These are phyloP conservation scores for Lacerta bilineata DNA, from an alignment of 2,797 vertebrate species.

Conservation along the genomic window DNA sequence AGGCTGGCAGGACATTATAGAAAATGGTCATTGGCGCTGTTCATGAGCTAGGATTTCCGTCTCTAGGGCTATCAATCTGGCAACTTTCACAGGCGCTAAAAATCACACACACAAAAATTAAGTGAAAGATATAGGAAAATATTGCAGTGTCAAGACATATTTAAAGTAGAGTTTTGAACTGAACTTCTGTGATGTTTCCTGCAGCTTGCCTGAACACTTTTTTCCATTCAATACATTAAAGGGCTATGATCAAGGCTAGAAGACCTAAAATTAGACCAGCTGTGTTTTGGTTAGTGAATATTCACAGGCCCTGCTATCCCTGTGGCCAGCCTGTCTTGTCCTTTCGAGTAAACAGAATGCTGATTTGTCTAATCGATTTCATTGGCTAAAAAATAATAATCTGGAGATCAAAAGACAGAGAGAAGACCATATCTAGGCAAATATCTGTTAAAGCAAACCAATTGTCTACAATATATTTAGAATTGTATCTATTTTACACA, in stretches of 20 bases:
- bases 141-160: constrained; percentile 65
- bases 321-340: constrained; percentile 54
- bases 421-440: constrained; percentile 42
- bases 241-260: constrained; percentile 73
- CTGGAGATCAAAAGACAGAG: constrained; percentile 45
- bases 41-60: constrained; percentile 48
- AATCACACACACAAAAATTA: constrained; percentile 47
- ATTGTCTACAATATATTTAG: constrained; percentile 14
- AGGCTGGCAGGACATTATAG: constrained; percentile 48
- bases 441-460: constrained; percentile 39
- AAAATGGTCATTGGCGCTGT: constrained; percentile 54
- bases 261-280: constrained; percentile 77
- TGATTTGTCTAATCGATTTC: constrained; percentile 38
- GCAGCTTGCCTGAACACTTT: constrained; percentile 73
- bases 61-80: constrained; percentile 50
- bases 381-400: constrained; percentile 22
- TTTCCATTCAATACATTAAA: constrained; percentile 74
- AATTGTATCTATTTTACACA: constrained; percentile 29
- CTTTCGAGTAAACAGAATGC: constrained; percentile 55
- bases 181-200: constrained; percentile 69
- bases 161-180: constrained; percentile 71
- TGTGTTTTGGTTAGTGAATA: constrained; percentile 75
- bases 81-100: constrained; percentile 58
- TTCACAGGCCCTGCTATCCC: constrained; percentile 66
- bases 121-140: constrained; percentile 68